Percentiles rank a stretch among this genome's conserved stretches.
These are phyloP conservation scores for Megalops atlanticus DNA, from an alignment of 2,113 vertebrate species.

Conservation along the genomic window DNA sequence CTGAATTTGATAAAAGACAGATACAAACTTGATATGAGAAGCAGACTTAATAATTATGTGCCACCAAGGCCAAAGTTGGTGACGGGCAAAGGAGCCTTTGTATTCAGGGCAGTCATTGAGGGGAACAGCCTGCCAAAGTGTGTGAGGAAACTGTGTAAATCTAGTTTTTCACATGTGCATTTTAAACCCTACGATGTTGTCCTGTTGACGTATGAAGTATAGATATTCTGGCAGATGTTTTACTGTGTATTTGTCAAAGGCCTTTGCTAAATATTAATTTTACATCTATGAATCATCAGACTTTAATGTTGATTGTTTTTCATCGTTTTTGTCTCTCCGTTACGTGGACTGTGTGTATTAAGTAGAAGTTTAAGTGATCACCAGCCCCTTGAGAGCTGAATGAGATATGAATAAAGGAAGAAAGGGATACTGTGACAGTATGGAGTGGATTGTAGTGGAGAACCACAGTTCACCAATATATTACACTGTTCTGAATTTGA, in stretches of 20 bases:
- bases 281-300: not conserved
- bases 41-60: not conserved
- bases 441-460: not conserved
- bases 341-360: no score
- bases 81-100: not conserved
- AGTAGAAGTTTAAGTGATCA: no score
- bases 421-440: not conserved
- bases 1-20: not conserved
- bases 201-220: not conserved
- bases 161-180: no score
- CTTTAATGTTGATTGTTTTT: no score
- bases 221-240: not conserved
- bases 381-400: not conserved
- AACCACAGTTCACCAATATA: not conserved
- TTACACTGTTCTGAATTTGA: not conserved
- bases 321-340: no score
- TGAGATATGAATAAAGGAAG: not conserved
- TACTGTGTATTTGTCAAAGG: not conserved
- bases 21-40: not conserved
- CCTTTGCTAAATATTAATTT: not conserved
- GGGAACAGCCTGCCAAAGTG: not conserved
- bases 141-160: not conserved
- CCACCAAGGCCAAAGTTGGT: not conserved
- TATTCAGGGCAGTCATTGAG: not conserved
- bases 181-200: no score